A percentile compares a stretch with the other conserved stretches of the same genome.
Conservation (phyloP, 2,113 vertebrate genomes). For the Callithrix jacchus region DNA sequence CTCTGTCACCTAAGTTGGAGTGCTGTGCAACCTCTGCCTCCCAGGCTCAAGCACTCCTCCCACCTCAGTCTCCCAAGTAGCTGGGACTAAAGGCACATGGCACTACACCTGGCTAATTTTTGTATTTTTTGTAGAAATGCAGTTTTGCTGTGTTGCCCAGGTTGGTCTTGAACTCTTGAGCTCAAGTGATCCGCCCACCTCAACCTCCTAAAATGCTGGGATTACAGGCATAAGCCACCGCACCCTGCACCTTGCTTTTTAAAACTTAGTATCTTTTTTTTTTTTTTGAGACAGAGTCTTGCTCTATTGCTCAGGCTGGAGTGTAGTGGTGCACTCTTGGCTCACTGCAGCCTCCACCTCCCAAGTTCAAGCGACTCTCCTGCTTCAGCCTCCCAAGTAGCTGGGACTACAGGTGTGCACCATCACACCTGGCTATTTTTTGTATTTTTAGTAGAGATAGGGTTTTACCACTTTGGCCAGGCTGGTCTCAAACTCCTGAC, state of each 20-base stretch:
- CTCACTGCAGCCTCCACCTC: too few relatives aligned
- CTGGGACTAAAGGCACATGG: background rate
- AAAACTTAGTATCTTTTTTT: background rate
- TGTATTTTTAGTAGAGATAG: too few relatives aligned
- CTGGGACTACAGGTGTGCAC: too few relatives aligned
- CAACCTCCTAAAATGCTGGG: background rate
- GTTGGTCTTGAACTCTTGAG: background rate
- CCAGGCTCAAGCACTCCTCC: background rate
- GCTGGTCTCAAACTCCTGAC: too few relatives aligned
- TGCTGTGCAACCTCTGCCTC: background rate
- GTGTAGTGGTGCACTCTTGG: too few relatives aligned
- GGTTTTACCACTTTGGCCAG: too few relatives aligned
- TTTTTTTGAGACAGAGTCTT: too few relatives aligned
- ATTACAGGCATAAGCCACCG: background rate
- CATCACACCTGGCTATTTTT: too few relatives aligned
- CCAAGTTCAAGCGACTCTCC: too few relatives aligned
- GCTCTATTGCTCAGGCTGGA: too few relatives aligned
- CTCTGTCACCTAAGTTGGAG: background rate
- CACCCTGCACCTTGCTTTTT: background rate
- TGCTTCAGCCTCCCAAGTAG: too few relatives aligned
- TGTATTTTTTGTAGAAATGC: background rate
- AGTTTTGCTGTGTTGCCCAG: background rate
- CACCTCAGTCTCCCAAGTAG: background rate
- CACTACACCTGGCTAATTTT: background rate
- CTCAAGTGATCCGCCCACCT: background rate